A percentile compares a stretch with the other conserved stretches of the same genome.
Conservation (phyloP, 2,888 invertebrate genomes). For the Luperina testacea region DNA sequence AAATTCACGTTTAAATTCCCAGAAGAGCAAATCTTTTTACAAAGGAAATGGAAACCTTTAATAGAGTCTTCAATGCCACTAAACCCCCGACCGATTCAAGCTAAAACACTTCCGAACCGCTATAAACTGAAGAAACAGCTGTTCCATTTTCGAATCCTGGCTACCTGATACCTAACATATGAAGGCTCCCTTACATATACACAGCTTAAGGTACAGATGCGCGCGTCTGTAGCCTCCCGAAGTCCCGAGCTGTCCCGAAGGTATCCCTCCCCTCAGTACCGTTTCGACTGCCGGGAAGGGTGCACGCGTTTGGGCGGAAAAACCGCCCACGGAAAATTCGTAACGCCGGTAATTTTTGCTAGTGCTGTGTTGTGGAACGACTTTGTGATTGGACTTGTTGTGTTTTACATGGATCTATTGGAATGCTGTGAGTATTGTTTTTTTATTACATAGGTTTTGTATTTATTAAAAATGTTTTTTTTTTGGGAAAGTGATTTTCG, state of each 20-base stretch:
- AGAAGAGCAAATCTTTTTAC: not conserved
- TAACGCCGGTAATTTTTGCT: constrained; percentile 54
- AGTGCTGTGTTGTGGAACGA: constrained; percentile 67
- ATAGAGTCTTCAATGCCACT: not conserved
- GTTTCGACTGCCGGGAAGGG: constrained; percentile 72
- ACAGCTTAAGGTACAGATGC: constrained; percentile 84
- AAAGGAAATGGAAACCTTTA: not conserved
- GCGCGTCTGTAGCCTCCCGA: constrained; percentile 84
- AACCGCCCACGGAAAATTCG: constrained; percentile 71
- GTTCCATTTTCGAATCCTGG: constrained; percentile 58
- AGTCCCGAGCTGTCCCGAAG: constrained; percentile 77
- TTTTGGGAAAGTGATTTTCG: accelerated
- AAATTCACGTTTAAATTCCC: not conserved
- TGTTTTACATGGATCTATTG: constrained; percentile 68
- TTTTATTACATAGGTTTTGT: too few relatives aligned
- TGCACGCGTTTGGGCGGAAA: constrained; percentile 78
- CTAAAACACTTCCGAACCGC: constrained; percentile 41
- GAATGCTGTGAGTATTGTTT: constrained; percentile 64
- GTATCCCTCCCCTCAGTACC: constrained; percentile 85
- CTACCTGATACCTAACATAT: constrained; percentile 78
- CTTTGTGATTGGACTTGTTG: constrained; percentile 77
- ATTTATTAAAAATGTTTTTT: not conserved
- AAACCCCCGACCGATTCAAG: constrained; percentile 16
- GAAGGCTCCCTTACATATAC: constrained; percentile 71
- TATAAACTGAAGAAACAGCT: constrained; percentile 69